Evolutionary conservation across 2,797 vertebrate genomes (phyloP).

Genomic region (Propithecus deckenii): DNA sequence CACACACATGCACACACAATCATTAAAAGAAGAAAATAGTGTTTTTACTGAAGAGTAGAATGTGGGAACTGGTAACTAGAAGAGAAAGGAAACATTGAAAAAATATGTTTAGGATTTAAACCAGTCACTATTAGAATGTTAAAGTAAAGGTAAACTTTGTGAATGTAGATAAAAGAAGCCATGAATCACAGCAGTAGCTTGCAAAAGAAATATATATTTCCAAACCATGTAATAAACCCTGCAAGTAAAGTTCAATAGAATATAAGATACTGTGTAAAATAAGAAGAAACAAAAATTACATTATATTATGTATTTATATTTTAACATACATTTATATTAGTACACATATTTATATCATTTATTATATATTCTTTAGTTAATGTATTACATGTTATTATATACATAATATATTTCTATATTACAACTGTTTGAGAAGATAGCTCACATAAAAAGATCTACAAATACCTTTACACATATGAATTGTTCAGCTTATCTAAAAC

Average conservation of each 20-base stretch:
- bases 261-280: background rate
- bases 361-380: background rate
- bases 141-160: background rate
- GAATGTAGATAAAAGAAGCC: background rate
- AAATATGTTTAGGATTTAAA: background rate
- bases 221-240: background rate
- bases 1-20: background rate
- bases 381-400: background rate
- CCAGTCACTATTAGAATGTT: background rate
- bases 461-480: background rate
- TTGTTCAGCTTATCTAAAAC: conserved; percentile 38
- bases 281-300: background rate
- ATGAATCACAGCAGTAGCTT: background rate
- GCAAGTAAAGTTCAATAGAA: background rate
- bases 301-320: too few species aligned
- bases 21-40: conserved; percentile 2
- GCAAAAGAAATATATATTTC: background rate
- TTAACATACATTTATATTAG: too few species aligned
- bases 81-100: conserved; percentile 43
- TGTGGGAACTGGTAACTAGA: background rate
- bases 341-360: background rate
- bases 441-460: background rate
- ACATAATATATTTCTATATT: background rate
- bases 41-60: background rate
- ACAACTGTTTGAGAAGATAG: background rate